phyloP scores from a whole-genome alignment of 2,888 invertebrate genomes.

The Pseudoips prasinana region DNA sequence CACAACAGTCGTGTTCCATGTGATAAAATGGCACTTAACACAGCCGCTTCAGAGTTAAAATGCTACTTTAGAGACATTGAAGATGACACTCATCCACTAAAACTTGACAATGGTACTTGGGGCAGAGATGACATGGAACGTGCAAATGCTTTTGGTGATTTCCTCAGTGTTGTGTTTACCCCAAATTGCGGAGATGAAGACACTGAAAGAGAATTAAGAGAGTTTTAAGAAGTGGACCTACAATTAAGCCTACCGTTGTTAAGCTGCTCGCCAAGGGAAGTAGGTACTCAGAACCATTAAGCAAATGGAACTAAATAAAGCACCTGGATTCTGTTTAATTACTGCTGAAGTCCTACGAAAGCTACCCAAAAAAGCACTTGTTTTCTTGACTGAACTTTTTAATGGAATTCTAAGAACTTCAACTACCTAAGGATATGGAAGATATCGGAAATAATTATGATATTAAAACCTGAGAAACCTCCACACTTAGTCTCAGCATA shows the following conservation, averaged over 20 bases:
- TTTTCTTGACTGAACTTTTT: not conserved
- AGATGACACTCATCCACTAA: not conserved
- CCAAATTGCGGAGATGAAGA: not conserved
- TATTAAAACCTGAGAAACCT: too few species aligned
- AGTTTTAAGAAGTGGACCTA: not conserved
- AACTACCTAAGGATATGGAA: too few species aligned
- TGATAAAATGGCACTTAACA: not conserved
- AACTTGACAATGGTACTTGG: not conserved
- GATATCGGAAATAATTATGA: too few species aligned
- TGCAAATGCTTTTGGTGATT: not conserved
- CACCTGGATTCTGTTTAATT: too few species aligned
- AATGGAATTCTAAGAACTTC: not conserved
- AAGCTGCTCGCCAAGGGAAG: too few species aligned
- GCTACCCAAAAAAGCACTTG: too few species aligned
- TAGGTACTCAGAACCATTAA: too few species aligned
- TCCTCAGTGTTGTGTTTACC: not conserved
- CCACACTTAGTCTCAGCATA: too few species aligned
- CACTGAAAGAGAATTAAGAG: not conserved
- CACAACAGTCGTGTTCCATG: not conserved
- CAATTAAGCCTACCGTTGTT: not conserved
- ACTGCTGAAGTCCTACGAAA: not conserved
- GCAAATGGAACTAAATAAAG: too few species aligned
- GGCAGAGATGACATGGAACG: not conserved
- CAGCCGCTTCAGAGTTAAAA: not conserved
- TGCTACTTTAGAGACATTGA: not conserved